Evolutionary conservation across 2,888 invertebrate genomes (phyloP).

Genomic region (Melanotus villosus): DNA sequence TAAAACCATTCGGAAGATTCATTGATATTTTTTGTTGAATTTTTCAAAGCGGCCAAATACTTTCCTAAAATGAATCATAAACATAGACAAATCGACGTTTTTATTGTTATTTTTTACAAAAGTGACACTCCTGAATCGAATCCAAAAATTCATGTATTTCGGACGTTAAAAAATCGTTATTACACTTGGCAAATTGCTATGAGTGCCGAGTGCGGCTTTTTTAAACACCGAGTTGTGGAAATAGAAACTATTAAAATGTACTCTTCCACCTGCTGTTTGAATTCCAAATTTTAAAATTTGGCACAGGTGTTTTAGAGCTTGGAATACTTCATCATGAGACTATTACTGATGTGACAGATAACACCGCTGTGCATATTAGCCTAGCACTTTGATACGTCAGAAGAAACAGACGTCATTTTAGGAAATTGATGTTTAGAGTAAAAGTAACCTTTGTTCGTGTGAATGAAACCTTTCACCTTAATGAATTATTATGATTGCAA

Average conservation of each 20-base stretch:
- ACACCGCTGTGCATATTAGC: conserved; percentile 11
- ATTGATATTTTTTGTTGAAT: too few relatives aligned
- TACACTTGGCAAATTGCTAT: conserved; percentile 20
- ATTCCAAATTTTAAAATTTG: conserved; percentile 16
- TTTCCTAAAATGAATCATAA: not conserved
- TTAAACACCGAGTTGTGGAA: not conserved
- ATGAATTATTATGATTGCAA: too few relatives aligned
- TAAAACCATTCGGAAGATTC: too few relatives aligned
- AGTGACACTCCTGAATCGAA: not conserved
- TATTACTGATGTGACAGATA: conserved; percentile 2
- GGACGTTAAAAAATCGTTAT: conserved; percentile 36
- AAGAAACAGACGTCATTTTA: conserved; percentile 1
- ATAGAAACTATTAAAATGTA: too few relatives aligned
- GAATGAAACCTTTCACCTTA: too few relatives aligned
- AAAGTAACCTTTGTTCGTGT: too few relatives aligned
- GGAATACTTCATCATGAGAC: not conserved
- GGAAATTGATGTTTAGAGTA: too few relatives aligned
- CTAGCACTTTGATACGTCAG: not conserved
- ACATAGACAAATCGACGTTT: not conserved
- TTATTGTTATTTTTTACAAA: not conserved
- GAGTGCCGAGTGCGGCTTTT: not conserved
- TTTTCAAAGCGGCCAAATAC: too few relatives aligned
- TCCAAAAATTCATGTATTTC: not conserved
- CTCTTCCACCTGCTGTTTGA: conserved; percentile 10
- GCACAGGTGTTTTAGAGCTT: conserved; percentile 9